phyloP scores from a whole-genome alignment of 2,888 invertebrate species.

The Xanthia togata region DNA sequence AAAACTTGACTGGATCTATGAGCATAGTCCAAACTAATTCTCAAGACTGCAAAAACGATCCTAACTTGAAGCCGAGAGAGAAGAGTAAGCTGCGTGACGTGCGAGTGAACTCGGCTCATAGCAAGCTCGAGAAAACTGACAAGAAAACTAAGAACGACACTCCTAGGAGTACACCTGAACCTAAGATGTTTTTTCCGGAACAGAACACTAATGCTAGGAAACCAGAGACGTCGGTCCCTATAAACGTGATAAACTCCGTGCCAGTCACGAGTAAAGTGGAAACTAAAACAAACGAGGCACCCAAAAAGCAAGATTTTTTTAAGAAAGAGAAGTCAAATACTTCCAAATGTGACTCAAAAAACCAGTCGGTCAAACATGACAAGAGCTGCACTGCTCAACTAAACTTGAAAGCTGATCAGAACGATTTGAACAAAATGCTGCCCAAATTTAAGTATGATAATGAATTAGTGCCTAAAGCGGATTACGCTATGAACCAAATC shows the following conservation, averaged over 20 bases:
- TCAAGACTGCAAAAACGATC: constrained; percentile 83
- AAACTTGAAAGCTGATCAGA: constrained; percentile 84
- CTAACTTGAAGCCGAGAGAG: constrained; percentile 83
- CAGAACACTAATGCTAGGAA: constrained; percentile 81
- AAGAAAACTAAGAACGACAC: constrained; percentile 84
- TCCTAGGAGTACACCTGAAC: constrained; percentile 85
- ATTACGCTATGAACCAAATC: constrained; percentile 92
- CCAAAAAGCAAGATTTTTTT: constrained; percentile 89
- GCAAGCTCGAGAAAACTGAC: constrained; percentile 86
- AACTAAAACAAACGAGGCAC: constrained; percentile 81
- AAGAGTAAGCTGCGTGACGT: constrained; percentile 88
- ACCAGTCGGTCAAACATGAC: constrained; percentile 84
- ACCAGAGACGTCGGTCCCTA: constrained; percentile 86
- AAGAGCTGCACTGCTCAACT: constrained; percentile 83
- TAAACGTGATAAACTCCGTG: constrained; percentile 86
- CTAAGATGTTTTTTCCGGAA: constrained; percentile 88
- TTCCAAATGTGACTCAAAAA: constrained; percentile 83
- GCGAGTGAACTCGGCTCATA: constrained; percentile 87
- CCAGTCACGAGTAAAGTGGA: constrained; percentile 84
- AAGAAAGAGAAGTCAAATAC: constrained; percentile 87
- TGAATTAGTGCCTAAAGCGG: constrained; percentile 90
- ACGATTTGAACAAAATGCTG: constrained; percentile 89
- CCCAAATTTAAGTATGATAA: constrained; percentile 89
- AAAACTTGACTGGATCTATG: constrained; percentile 82
- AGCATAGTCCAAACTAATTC: constrained; percentile 77